phyloP scores from a whole-genome alignment of 1,140 invertebrate genomes.

The Dermatophagoides farinae region DNA sequence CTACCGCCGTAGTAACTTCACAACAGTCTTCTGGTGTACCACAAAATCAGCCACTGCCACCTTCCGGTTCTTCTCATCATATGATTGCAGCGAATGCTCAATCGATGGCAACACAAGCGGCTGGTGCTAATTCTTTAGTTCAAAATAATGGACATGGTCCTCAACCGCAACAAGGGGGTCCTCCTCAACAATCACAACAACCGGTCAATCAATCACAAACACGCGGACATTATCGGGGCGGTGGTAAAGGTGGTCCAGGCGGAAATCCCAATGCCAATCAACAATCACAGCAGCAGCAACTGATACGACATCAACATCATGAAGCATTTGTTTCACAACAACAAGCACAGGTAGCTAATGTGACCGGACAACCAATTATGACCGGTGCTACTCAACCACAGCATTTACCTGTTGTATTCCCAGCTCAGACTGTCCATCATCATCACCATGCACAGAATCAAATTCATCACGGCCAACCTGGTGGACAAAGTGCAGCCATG shows the following conservation, averaged over 20 bases:
- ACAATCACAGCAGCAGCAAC: conserved; percentile 5
- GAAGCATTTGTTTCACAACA: neutral
- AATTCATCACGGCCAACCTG: neutral
- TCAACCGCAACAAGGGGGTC: neutral
- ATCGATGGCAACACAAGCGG: neutral
- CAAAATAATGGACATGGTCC: neutral
- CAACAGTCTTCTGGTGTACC: neutral
- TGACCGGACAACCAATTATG: conserved; percentile 17
- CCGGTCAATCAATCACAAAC: neutral
- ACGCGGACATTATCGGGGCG: neutral
- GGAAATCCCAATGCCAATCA: conserved; percentile 1
- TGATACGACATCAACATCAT: conserved; percentile 2
- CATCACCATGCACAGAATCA: neutral
- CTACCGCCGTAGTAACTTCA: neutral
- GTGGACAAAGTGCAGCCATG: neutral
- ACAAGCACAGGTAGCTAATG: conserved; percentile 15
- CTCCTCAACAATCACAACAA: conserved; percentile 5
- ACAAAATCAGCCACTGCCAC: neutral
- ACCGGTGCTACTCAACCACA: conserved; percentile 10
- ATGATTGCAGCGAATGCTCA: neutral
- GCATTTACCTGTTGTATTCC: conserved; percentile 12
- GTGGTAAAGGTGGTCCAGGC: conserved; percentile 2
- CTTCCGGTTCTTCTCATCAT: neutral
- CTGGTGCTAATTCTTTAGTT: neutral
- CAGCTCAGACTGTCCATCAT: neutral